phyloP scores from a whole-genome alignment of 2,113 vertebrate species.

The Hemicordylus capensis region DNA sequence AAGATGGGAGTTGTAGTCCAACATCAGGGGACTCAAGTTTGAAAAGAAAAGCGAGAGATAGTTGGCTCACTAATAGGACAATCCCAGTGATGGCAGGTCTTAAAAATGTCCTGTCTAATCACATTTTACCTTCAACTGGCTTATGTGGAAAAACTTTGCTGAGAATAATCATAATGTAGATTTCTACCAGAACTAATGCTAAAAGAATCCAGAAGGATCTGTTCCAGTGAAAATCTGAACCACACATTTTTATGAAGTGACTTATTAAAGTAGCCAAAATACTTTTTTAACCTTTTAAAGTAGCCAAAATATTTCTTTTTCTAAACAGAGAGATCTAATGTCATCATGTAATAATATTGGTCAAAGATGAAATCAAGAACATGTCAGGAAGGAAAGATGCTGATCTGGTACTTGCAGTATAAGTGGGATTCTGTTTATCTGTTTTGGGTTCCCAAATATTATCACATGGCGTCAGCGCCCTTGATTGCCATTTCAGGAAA shows the following conservation, averaged over 20 bases:
- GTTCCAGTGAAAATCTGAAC: neutral
- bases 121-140: neutral
- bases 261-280: neutral
- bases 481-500: neutral
- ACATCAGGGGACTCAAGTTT: neutral
- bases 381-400: neutral
- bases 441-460: neutral
- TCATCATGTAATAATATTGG: neutral
- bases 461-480: neutral
- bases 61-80: neutral
- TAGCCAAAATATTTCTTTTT: conserved; percentile 6
- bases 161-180: neutral
- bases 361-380: neutral
- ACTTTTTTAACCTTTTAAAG: conserved; percentile 13
- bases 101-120: neutral
- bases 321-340: neutral
- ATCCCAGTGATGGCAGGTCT: neutral
- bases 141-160: conserved; percentile 6
- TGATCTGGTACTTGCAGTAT: neutral
- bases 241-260: rapidly evolving
- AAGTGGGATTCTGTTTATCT: rapidly evolving
- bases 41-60: neutral
- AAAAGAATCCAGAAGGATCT: conserved; percentile 1
- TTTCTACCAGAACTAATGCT: conserved; percentile 3
- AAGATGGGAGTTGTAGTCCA: too few relatives aligned